Base-by-base conservation (phyloP, 2,797 vertebrate genomes). In the Merluccius polli region DNA sequence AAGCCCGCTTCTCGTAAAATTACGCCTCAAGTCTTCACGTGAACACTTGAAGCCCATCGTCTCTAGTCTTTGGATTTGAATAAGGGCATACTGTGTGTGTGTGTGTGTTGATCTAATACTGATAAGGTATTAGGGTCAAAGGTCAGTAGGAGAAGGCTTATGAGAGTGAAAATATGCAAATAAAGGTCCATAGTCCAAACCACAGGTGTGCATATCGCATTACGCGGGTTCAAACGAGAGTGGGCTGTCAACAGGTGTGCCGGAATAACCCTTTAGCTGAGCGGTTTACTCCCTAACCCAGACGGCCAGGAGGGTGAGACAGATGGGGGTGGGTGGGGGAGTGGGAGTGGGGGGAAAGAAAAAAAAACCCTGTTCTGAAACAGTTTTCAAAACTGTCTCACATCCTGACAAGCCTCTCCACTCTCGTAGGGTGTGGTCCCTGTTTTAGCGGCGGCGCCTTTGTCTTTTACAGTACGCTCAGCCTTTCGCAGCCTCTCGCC, bases 41-140 rank as follows among this genome's bases (percentile, higher is more conserved):
- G 48, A 59, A 59, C 52, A 59, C 24, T 65, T 65, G 11, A 27
- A 27, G 59, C 24, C n/a, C 59, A 65, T 27, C n/a, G n/a, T n/a
- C 27, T 65, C n/a, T 24, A 27, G n/a, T 65, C 59, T 65, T 65
- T 65, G 59, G 59, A 65, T 65, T 65, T 65, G 59, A 65, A 65
- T 65, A 10, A 27, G 59, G 59, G 24, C 27, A 65, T 65, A 65
- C 13, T 65, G 10, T 65, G 38, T 18, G 24, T 35, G 59, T 65
- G 59, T 65, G 13, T 65, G 11, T 65, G 24, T 27, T 27, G 59
- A 65, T 27, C 59, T 27, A 24, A 65, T 27, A 65, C 59, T 65
- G 59, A 65, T 65, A 10, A 65, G 59, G 59, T 27, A 24, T 27
- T 65, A 65, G 59, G n/a, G 33, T 35, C 33, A 35, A 35, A 35